These are phyloP conservation scores for Noctua pronuba DNA, from an alignment of 2,888 invertebrate species.

Conservation along the genomic window DNA sequence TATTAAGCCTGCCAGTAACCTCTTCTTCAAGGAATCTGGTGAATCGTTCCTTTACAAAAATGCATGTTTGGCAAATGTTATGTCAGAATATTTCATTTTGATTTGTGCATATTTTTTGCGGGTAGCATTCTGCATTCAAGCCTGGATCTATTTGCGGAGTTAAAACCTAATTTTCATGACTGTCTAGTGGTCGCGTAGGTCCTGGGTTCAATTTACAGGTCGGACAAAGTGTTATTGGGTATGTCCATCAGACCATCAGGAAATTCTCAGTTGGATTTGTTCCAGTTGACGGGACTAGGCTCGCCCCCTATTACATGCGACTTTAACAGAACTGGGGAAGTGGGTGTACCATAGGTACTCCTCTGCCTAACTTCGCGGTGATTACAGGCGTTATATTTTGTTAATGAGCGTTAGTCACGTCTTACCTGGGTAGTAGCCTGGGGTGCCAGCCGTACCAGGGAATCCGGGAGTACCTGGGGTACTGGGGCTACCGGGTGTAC, in stretches of 20 bases:
- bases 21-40: background rate
- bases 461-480: conserved; percentile 74
- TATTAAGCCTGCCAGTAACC: background rate
- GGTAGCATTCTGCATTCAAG: background rate
- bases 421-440: conserved; percentile 77
- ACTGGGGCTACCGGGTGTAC: conserved; percentile 67
- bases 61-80: background rate
- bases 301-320: background rate
- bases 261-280: background rate
- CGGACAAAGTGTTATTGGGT: background rate
- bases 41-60: background rate
- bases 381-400: background rate
- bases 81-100: background rate
- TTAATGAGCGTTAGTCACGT: conserved; percentile 49
- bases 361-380: background rate
- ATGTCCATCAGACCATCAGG: background rate
- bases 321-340: background rate
- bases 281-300: background rate
- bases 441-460: conserved; percentile 77
- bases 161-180: background rate
- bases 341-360: background rate
- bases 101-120: background rate
- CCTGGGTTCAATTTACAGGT: background rate
- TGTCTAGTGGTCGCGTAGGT: background rate
- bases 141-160: background rate